Evolutionary conservation across 92 coral and sea anemone genomes (phyloP), one percentile per base, ranked within the genome.

Genomic region (Epizoanthus scotinus): DNA sequence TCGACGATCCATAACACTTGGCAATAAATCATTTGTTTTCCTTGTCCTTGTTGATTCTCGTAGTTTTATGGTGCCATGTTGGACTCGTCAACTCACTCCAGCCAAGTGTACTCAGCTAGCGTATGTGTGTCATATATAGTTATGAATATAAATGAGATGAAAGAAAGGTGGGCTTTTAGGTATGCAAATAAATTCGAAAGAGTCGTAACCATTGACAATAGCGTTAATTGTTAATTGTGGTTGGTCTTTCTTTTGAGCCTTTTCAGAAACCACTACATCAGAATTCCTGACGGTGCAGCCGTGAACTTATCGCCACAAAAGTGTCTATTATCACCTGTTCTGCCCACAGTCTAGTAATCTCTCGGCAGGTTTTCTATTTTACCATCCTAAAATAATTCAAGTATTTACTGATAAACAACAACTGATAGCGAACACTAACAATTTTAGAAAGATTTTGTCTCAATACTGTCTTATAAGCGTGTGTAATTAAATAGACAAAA

Each of bases 71-170:
- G 22, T 57, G 50, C 53, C 68, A 75, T 75, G 25, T 21, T 49
- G 53, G 14, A 21, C 21, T 59, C 68, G 20, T 59, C 28, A 20
- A 68, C 44, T 24, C 28, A 31, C 60, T 21, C 40, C 69, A 18
- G 14, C 27, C 63, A 17, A 47, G 17, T 47, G 6, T 22, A 19
- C 49, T 70, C 36, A 22, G 57, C 3, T 34, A 21, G 14, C 25
- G 27, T 60, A n/a, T n/a, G n/a, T n/a, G n/a, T n/a, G n/a, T n/a
- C n/a, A n/a, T n/a, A 13, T 21, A 36, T n/a, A 59, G 21, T n/a
- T 38, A 58, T 60, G 81, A 75, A 75, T 75, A 59, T 19, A 66
- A 75, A 75, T 73, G 29, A 73, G 79, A 8, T 56, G 31, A 52
- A 31, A 59, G 17, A 27, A 14, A 24, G 27, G 40, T 14, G 42